Percentiles rank a stretch among this genome's conserved stretches.
These are phyloP conservation scores for Nomada ruficornis DNA, from an alignment of 2,888 invertebrate genomes.

Conservation along the genomic window DNA sequence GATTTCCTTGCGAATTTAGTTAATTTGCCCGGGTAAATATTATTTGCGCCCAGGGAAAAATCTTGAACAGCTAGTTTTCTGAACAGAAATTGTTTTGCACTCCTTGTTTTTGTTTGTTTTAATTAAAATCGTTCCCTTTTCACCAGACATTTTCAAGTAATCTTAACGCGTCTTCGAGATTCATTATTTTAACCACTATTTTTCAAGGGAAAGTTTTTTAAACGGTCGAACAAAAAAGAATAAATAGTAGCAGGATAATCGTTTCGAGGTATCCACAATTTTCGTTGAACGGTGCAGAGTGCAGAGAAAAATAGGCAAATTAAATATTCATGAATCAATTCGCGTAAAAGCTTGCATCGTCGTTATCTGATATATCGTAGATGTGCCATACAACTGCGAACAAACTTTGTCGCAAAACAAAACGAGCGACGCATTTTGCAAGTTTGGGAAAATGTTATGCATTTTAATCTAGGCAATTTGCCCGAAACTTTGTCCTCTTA, in stretches of 20 bases:
- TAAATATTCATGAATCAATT: conserved; percentile 60
- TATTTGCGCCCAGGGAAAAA: not conserved
- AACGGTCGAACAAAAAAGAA: no score
- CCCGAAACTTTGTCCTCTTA: conserved; percentile 27
- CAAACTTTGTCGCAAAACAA: conserved; percentile 25
- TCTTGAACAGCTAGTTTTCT: not conserved
- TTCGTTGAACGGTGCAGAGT: not conserved
- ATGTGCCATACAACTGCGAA: not conserved
- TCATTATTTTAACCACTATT: no score
- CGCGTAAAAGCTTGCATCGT: conserved; percentile 34
- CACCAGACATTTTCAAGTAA: no score
- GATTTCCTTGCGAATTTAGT: conserved; percentile 36
- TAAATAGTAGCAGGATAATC: no score
- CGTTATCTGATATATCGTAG: conserved; percentile 47
- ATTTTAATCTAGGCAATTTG: conserved; percentile 45
- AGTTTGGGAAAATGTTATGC: conserved; percentile 38
- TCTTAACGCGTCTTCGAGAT: no score
- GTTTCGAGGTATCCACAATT: no score
- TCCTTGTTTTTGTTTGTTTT: not conserved
- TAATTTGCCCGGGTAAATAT: conserved; percentile 28
- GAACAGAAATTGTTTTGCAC: not conserved
- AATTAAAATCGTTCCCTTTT: not conserved
- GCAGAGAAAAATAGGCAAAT: conserved; percentile 21
- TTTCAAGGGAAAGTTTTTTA: no score
- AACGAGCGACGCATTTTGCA: conserved; percentile 19